Base-by-base conservation (phyloP, 2,888 invertebrate genomes). In the Leucophora obtusa region DNA sequence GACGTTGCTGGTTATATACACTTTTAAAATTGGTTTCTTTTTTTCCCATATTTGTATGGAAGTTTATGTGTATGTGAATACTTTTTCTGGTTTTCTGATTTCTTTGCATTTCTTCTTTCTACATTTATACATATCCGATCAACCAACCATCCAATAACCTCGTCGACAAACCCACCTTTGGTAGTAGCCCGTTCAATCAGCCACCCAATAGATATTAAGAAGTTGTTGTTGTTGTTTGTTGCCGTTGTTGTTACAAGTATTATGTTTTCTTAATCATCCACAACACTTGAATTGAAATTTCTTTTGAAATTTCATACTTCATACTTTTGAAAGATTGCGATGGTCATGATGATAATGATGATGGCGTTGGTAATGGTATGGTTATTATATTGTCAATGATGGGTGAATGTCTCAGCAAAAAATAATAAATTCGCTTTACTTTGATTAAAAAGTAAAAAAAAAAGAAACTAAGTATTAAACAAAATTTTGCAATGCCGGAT, bases 1-100 rank as follows among this genome's bases (percentile, higher is more conserved):
- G 89, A 88, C 86, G 87, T 85, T 83, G 73, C 50, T 38, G 62
- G 47, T 58, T 69, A 50, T 72, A 56, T 66, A 69, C 56, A 28
- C 62, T 35, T 50, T 63, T 17, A 69, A 76, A 75, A 79, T 38
- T 79, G 68, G 75, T 79, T 75, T 79, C 79, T 79, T 75, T 75
- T 75, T 79, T 75, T 75, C 71, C 71, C 70, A 74, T 68, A 72
- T 74, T 54, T 66, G 66, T 56, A 21, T 28, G 47, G 10, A 33
- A 28, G 50, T 56, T 24, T 38, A 43, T 65, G 18, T 35, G 47
- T 14, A 59, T 33, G n/a, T 74, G 33, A 66, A 28, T 28, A 66
- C 35, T 53, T 66, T 80, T 77, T 81, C 76, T 81, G 81, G 81
- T 81, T 81, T 81, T 81, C 72, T 76, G 70, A 70, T 71, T 79